phyloP scores from a whole-genome alignment of 2,888 invertebrate species.

The Laothoe populi region DNA sequence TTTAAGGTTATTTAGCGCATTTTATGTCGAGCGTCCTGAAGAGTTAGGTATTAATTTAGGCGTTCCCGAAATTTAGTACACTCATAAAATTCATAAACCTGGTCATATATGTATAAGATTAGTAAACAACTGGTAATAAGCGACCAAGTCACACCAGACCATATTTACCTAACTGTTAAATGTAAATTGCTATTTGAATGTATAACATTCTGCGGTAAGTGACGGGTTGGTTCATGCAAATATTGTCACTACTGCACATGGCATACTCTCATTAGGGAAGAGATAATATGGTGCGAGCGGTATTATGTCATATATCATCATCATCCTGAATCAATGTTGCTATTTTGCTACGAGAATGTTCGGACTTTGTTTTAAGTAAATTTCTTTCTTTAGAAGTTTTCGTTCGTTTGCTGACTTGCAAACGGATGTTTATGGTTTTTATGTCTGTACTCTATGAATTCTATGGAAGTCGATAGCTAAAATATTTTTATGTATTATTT shows the following conservation, averaged over 20 bases:
- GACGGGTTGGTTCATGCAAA: background rate
- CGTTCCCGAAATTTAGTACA: too few relatives aligned
- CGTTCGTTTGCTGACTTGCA: background rate
- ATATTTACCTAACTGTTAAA: background rate
- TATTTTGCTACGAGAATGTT: background rate
- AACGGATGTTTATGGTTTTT: background rate
- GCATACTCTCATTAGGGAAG: background rate
- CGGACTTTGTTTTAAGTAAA: too few relatives aligned
- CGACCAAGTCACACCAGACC: background rate
- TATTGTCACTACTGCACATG: background rate
- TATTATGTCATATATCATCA: background rate
- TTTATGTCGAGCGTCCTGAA: too few relatives aligned
- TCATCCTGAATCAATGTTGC: background rate
- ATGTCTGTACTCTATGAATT: background rate
- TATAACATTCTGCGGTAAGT: slow-evolving; percentile 7
- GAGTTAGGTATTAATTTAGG: too few relatives aligned
- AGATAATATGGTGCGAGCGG: background rate
- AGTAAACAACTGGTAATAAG: background rate
- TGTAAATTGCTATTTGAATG: background rate
- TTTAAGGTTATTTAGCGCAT: too few relatives aligned
- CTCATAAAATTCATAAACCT: too few relatives aligned
- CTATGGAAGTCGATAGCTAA: background rate
- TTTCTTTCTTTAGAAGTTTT: too few relatives aligned
- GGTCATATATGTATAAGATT: too few relatives aligned
- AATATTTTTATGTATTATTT: background rate